A percentile compares a stretch with the other conserved stretches of the same genome.
These are phyloP conservation scores for Ceriagrion tenellum DNA, from an alignment of 2,888 invertebrate genomes.

Conservation along the genomic window DNA sequence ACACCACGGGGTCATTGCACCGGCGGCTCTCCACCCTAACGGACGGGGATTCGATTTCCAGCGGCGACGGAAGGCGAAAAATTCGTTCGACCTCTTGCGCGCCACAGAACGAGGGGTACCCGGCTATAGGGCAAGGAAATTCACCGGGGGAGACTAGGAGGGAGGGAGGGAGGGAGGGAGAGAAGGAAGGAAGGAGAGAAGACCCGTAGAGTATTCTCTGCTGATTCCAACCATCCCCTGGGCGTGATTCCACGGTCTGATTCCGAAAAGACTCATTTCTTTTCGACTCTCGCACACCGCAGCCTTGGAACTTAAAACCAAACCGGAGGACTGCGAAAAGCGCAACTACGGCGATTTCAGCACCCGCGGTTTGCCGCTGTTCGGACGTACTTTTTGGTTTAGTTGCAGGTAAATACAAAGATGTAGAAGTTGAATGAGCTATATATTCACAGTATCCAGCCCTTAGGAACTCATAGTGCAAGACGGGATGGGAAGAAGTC, in stretches of 20 bases:
- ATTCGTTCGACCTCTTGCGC: background rate
- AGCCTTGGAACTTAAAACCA: background rate
- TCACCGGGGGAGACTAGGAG: background rate
- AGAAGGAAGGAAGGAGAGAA: background rate
- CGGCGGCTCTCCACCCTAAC: background rate
- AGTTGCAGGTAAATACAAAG: no score
- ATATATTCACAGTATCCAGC: no score
- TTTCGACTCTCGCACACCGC: background rate
- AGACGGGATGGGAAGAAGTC: no score
- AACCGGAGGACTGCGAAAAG: no score
- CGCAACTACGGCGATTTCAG: no score
- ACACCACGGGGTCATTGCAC: background rate
- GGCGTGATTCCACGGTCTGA: conserved; percentile 17
- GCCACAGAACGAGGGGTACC: background rate
- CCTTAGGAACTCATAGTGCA: no score
- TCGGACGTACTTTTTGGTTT: no score
- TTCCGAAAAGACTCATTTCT: background rate
- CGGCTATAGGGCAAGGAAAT: background rate
- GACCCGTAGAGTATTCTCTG: background rate
- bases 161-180: background rate
- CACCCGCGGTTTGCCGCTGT: no score
- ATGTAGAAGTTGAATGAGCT: no score
- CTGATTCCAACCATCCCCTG: background rate
- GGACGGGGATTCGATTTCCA: background rate
- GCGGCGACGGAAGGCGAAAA: background rate